Evolutionary conservation across 2,888 invertebrate genomes (phyloP).

Genomic region (Archips crataeganus): DNA sequence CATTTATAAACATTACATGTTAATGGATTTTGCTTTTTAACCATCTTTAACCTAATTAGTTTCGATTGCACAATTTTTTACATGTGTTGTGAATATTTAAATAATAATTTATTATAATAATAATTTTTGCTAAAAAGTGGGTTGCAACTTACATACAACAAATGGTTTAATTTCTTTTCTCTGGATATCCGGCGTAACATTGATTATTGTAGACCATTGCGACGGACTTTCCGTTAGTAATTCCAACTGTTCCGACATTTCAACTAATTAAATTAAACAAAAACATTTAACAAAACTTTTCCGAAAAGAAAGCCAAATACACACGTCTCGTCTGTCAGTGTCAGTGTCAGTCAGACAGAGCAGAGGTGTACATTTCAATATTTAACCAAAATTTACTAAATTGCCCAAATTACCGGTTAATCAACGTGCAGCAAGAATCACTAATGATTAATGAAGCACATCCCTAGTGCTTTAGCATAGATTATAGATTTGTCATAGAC

Average conservation of each 20-base stretch:
- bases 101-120: too few species aligned
- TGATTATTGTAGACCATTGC: slow-evolving; percentile 69
- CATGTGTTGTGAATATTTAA: too few species aligned
- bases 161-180: slow-evolving; percentile 80
- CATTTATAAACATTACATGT: too few species aligned
- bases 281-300: slow-evolving; percentile 40
- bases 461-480: slow-evolving; percentile 30
- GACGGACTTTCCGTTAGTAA: slow-evolving; percentile 71
- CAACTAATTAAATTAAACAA: slow-evolving; percentile 39
- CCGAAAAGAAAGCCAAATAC: slow-evolving; percentile 27
- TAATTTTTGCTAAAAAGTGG: slow-evolving; percentile 21
- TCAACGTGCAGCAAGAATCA: neutral
- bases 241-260: slow-evolving; percentile 77
- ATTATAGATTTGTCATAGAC: neutral
- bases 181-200: slow-evolving; percentile 75
- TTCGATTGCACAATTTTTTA: too few species aligned
- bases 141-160: slow-evolving; percentile 68
- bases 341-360: slow-evolving; percentile 3
- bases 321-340: neutral
- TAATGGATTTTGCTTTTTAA: too few species aligned
- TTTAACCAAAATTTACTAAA: neutral
- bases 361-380: slow-evolving; percentile 17
- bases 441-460: slow-evolving; percentile 8
- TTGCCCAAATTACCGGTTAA: neutral
- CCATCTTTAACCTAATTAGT: too few species aligned